Conservation (phyloP, 2,113 vertebrate genomes). For the Thermophis baileyi region DNA sequence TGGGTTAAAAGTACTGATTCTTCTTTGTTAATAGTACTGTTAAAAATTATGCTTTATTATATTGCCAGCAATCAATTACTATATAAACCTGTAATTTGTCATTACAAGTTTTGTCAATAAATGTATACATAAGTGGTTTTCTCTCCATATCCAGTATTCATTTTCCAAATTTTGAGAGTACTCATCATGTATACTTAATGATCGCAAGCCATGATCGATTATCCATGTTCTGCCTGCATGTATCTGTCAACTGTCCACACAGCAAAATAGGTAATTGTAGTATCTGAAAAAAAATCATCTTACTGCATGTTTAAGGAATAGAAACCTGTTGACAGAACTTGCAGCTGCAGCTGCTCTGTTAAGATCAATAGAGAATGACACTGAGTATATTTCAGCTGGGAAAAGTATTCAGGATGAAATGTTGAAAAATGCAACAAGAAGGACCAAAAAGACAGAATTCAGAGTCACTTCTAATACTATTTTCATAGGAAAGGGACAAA, state of each 20-base stretch:
- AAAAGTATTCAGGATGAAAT: background rate
- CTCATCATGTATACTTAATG: background rate
- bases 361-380: background rate
- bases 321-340: background rate
- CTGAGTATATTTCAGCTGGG: background rate
- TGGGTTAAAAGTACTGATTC: constrained; percentile 3
- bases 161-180: background rate
- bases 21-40: constrained; percentile 7
- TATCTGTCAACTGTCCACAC: background rate
- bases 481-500: background rate
- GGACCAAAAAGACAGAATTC: background rate
- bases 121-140: background rate
- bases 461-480: background rate
- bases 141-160: too few relatives aligned
- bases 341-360: background rate
- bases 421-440: background rate
- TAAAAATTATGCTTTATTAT: background rate
- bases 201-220: background rate
- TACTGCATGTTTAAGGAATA: background rate
- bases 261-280: background rate
- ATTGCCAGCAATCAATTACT: background rate
- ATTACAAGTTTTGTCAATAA: background rate
- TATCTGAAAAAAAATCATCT: background rate
- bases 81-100: background rate
- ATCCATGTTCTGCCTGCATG: background rate